These are phyloP conservation scores for Poeciliopsis gracilis DNA, from an alignment of 2,797 vertebrate species.

Conservation along the genomic window DNA sequence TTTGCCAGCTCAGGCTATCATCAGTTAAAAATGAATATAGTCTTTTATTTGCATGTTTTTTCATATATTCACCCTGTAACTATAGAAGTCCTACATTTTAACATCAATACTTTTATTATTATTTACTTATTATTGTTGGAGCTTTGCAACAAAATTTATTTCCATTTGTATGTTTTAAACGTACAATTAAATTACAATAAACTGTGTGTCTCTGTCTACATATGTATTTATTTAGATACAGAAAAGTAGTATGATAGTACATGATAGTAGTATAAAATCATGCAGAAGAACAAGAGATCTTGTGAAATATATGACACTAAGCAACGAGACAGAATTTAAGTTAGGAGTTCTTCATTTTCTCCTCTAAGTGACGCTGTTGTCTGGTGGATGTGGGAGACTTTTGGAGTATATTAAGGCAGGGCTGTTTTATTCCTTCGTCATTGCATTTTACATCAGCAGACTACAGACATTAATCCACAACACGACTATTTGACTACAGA, in stretches of 20 bases:
- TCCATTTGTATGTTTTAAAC: too few species aligned
- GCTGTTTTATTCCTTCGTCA: constrained; percentile 16
- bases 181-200: too few species aligned
- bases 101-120: too few species aligned
- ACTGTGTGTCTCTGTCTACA: too few species aligned
- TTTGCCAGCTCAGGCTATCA: background rate
- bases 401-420: background rate
- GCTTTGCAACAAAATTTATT: too few species aligned
- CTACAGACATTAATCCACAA: background rate
- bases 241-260: background rate
- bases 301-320: background rate
- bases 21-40: background rate
- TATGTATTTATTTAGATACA: background rate
- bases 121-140: too few species aligned
- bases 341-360: constrained; percentile 8
- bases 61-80: background rate
- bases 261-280: too few species aligned
- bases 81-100: too few species aligned
- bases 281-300: too few species aligned
- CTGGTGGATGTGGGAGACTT: constrained; percentile 33
- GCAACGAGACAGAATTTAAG: background rate
- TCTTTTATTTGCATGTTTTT: too few species aligned
- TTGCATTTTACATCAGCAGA: constrained; percentile 24
- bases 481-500: background rate
- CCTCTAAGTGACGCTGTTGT: constrained; percentile 72